Conservation (phyloP, 2,797 vertebrate genomes). For the Takifugu ocellatus region DNA sequence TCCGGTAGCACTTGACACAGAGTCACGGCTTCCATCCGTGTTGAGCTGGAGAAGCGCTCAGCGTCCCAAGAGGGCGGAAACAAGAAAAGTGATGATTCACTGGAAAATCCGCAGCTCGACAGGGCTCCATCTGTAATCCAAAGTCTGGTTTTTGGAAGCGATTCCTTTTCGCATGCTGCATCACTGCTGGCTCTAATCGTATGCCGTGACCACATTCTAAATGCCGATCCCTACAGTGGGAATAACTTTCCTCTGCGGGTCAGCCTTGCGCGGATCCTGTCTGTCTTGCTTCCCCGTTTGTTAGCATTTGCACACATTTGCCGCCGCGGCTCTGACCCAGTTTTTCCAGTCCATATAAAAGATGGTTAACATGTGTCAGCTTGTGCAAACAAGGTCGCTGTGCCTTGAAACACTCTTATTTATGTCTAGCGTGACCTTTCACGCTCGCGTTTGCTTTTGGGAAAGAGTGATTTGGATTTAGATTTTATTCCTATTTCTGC, state of each 20-base stretch:
- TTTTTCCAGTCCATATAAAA: conserved; percentile 62
- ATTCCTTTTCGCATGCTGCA: conserved; percentile 19
- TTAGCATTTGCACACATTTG: conserved; percentile 36
- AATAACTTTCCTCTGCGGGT: conserved; percentile 42
- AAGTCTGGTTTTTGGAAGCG: not conserved
- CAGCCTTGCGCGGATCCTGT: conserved; percentile 38
- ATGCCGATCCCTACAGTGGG: conserved; percentile 21
- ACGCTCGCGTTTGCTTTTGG: conserved; percentile 19
- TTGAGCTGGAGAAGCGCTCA: not conserved
- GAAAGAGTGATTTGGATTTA: conserved; percentile 24
- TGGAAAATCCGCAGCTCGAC: conserved; percentile 4
- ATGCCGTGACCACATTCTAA: conserved; percentile 27
- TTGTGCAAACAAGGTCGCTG: conserved; percentile 57
- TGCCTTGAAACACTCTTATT: conserved; percentile 48
- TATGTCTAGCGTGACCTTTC: conserved; percentile 33
- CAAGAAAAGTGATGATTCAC: conserved; percentile 7
- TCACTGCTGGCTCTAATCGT: conserved; percentile 26
- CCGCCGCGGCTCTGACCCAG: conserved; percentile 53
- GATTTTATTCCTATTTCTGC: conserved; percentile 31
- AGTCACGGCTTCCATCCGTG: no score
- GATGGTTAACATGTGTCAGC: conserved; percentile 65
- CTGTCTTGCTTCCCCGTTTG: conserved; percentile 36
- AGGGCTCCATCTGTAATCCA: not conserved
- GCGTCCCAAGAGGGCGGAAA: not conserved
- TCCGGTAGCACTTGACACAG: no score